A percentile compares a stretch with the other conserved stretches of the same genome.
These are phyloP conservation scores for Odontophorus gujanensis DNA, from an alignment of 2,113 vertebrate genomes.

Conservation along the genomic window DNA sequence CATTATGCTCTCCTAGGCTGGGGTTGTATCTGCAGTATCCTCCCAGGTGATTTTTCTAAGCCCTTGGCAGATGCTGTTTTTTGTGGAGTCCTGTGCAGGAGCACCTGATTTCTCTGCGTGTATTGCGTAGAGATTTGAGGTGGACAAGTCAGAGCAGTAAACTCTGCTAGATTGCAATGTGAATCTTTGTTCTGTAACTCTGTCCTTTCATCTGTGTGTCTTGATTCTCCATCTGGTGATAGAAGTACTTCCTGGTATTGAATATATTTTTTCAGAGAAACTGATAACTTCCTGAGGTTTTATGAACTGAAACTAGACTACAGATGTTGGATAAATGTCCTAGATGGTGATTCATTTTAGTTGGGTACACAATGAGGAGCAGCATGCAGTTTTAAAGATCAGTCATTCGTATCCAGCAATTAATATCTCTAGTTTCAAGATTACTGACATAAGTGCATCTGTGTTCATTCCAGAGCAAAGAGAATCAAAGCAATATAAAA, in stretches of 20 bases:
- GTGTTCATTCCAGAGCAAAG: background rate
- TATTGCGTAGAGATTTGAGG: background rate
- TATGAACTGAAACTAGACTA: background rate
- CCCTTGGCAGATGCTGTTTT: background rate
- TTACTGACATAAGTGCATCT: conserved; percentile 5
- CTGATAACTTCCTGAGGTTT: background rate
- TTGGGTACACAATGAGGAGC: background rate
- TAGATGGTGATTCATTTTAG: background rate
- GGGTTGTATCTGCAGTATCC: background rate
- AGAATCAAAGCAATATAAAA: background rate
- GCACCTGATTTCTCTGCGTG: background rate
- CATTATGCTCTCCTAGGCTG: background rate
- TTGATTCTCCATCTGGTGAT: background rate
- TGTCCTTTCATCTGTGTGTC: background rate
- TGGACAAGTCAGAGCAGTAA: background rate
- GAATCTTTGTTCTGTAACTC: background rate
- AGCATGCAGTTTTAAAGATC: background rate
- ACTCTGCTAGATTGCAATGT: background rate
- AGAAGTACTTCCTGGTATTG: background rate
- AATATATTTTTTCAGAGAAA: background rate
- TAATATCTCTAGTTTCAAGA: conserved; percentile 25
- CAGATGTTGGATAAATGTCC: background rate
- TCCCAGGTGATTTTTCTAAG: background rate
- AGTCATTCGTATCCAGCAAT: background rate
- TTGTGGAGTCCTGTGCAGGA: background rate